Evolutionary conservation across 2,113 vertebrate species (phyloP).

Genomic region (Tapirus terrestris): DNA sequence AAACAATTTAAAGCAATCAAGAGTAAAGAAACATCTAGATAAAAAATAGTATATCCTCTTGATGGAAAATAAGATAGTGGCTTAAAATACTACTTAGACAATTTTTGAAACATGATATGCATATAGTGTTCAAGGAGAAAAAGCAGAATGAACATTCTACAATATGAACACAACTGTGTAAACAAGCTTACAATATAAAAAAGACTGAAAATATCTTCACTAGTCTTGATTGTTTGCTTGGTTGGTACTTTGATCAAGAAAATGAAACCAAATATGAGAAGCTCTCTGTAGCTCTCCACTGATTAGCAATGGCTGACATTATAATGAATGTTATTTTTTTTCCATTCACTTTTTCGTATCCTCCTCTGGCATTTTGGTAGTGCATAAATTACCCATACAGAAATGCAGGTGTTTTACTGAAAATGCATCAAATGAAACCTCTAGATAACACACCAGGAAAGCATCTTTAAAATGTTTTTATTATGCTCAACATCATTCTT

Average conservation of each 20-base stretch:
- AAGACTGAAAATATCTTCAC: background rate
- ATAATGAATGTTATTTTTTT: background rate
- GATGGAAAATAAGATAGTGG: background rate
- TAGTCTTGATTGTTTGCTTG: background rate
- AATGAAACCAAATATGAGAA: background rate
- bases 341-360: background rate
- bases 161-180: background rate
- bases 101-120: background rate
- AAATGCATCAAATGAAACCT: slow-evolving; percentile 33
- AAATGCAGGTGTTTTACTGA: slow-evolving; percentile 42
- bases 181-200: background rate
- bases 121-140: background rate
- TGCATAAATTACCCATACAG: slow-evolving; percentile 22
- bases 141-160: background rate
- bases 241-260: background rate
- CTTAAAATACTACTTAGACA: background rate
- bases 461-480: background rate
- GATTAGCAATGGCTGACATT: background rate
- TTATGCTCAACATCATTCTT: background rate
- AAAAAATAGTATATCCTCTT: background rate
- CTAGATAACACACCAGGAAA: background rate
- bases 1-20: background rate
- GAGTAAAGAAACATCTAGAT: background rate
- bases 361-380: background rate
- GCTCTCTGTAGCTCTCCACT: background rate